Evolutionary conservation across 2,888 invertebrate species (phyloP), one percentile per base, ranked within the genome.

Genomic region (Eumerus sabulonum): DNA sequence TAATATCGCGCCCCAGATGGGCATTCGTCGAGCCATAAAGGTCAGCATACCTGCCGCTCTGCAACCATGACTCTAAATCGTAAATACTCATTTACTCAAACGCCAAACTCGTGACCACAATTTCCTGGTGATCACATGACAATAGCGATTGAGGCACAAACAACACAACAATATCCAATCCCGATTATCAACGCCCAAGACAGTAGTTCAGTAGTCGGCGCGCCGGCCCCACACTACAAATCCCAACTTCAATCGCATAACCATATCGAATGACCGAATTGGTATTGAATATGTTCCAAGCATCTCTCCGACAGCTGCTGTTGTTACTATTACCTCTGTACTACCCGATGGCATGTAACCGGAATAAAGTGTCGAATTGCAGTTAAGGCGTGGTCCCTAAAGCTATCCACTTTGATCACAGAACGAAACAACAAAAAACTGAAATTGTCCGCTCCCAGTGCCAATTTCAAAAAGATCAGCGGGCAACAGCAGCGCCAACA

Each of bases 381-480:
- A 67, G 70, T 56, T 45, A 47, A 79, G 77, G 77, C 77, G 77
- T 79, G 77, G 77, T 59, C 77, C 67, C 40, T 40, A 47, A 56
- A 62, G 54, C 70, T 57, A 62, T 66, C 66, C 53, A 71, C 76
- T 66, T 66, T 79, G 77, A 79, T 79, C 73, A 79, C 27, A 2
- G 27, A 7, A 7, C 27, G 27, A 7, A 7, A 27, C 27, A 27
- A 27, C 3, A 27, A 27, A 7, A 27, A 27, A 27, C 73, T 68
- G 73, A 67, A 73, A 79, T 68, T 79, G 77, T 79, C 77, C 73
- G 77, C 73, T 73, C 59, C 67, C 72, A 79, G 77, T 79, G 77
- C 77, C 77, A 73, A 79, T 73, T 79, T 79, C 73, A 73, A 27
- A 27, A 79, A 79, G 74, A 79, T 79, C 79, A 79, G 54, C 74